Conservation (phyloP, 2,888 invertebrate species). For the Capitulum mitella region DNA sequence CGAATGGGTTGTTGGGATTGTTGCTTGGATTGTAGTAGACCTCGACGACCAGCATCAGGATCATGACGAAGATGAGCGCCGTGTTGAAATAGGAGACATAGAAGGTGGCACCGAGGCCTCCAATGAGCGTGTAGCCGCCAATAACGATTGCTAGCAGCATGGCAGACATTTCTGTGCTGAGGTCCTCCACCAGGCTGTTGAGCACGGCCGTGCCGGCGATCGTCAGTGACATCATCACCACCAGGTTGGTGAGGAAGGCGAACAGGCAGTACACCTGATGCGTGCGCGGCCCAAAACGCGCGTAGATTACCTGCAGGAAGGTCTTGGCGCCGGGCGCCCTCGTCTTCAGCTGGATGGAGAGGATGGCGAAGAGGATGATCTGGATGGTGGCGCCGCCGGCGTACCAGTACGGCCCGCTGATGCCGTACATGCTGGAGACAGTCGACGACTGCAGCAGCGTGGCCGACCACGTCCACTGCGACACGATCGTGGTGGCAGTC, state of each 20-base stretch:
- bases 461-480: too few relatives aligned
- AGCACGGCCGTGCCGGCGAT: conserved; percentile 24
- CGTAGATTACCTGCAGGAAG: conserved; percentile 42
- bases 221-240: conserved; percentile 42
- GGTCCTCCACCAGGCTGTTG: conserved; percentile 34
- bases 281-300: conserved; percentile 41
- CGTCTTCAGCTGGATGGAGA: conserved; percentile 43
- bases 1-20: too few relatives aligned
- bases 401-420: conserved; percentile 37
- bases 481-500: conserved; percentile 42
- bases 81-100: too few relatives aligned
- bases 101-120: conserved; percentile 37
- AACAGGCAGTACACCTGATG: conserved; percentile 43
- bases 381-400: conserved; percentile 40
- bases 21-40: too few relatives aligned
- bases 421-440: conserved; percentile 39
- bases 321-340: conserved; percentile 31
- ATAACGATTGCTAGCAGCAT: conserved; percentile 39
- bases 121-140: conserved; percentile 33
- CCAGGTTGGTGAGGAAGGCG: conserved; percentile 43
- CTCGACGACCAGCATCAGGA: too few relatives aligned
- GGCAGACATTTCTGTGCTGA: conserved; percentile 42
- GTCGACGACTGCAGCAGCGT: too few relatives aligned
- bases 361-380: conserved; percentile 40
- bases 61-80: too few relatives aligned